These are phyloP conservation scores for Latrodectus geometricus DNA, from an alignment of 1,140 invertebrate genomes.

Conservation along the genomic window DNA sequence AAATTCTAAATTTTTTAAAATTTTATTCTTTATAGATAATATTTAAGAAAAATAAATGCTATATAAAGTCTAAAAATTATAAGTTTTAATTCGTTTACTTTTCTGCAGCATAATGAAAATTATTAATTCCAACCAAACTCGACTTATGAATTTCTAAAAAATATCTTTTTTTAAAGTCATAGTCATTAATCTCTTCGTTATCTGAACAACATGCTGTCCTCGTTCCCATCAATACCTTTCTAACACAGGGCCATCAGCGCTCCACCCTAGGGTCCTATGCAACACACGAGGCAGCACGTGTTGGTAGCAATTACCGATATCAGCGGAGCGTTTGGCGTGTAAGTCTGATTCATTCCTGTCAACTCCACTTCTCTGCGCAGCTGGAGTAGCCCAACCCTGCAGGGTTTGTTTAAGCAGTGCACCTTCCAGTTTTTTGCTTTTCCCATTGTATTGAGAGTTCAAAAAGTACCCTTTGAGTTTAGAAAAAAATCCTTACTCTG, in stretches of 20 bases:
- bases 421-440: not conserved
- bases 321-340: slow-evolving; percentile 25
- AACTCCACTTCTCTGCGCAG: slow-evolving; percentile 36
- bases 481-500: too few species aligned
- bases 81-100: too few species aligned
- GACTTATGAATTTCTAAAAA: too few species aligned
- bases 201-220: not conserved
- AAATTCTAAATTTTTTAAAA: too few species aligned
- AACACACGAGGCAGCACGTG: slow-evolving; percentile 5
- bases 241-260: not conserved
- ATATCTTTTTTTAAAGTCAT: too few species aligned
- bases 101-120: too few species aligned
- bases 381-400: slow-evolving; percentile 18
- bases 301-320: slow-evolving; percentile 32
- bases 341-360: slow-evolving; percentile 21
- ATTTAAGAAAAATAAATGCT: too few species aligned
- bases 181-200: not conserved
- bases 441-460: not conserved
- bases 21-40: too few species aligned
- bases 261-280: not conserved
- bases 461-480: not conserved
- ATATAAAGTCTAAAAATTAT: too few species aligned
- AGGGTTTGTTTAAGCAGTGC: slow-evolving; percentile 31
- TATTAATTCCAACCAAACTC: too few species aligned
- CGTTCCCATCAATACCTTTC: not conserved